phyloP scores from a whole-genome alignment of 2,888 invertebrate genomes.

The Strigamia transsilvanica region DNA sequence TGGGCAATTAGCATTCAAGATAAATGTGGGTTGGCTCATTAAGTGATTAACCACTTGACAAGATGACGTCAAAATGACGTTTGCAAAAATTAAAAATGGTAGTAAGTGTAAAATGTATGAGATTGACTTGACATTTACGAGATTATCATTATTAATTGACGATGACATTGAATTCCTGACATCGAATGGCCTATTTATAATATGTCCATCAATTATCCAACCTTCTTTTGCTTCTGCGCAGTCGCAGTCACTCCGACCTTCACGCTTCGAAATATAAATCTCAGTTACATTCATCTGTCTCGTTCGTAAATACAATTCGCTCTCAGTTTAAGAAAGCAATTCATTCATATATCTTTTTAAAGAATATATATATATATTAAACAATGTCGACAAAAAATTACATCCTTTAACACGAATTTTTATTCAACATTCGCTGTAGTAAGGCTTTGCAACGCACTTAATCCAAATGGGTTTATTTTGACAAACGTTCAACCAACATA shows the following conservation, averaged over 20 bases:
- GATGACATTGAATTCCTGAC: background rate
- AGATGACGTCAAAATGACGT: constrained; percentile 38
- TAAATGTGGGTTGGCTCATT: background rate
- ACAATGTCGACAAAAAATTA: background rate
- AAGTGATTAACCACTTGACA: constrained; percentile 30
- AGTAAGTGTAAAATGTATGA: constrained; percentile 1
- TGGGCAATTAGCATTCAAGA: constrained; percentile 1
- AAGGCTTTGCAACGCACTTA: background rate
- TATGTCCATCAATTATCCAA: background rate
- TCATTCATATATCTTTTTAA: background rate
- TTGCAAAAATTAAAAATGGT: background rate
- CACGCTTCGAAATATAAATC: background rate
- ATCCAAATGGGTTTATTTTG: background rate
- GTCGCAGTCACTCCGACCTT: background rate
- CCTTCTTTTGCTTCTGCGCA: background rate
- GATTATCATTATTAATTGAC: constrained; percentile 14
- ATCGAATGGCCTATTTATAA: background rate
- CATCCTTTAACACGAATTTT: background rate
- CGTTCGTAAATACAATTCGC: too few species aligned
- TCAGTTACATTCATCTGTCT: background rate
- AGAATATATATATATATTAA: background rate
- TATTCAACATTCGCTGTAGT: background rate
- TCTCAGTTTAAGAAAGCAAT: background rate
- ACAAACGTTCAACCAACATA: background rate
- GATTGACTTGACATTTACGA: constrained; percentile 7